These are phyloP conservation scores for Antheraea mylitta DNA, from an alignment of 1,140 invertebrate genomes.

Conservation along the genomic window DNA sequence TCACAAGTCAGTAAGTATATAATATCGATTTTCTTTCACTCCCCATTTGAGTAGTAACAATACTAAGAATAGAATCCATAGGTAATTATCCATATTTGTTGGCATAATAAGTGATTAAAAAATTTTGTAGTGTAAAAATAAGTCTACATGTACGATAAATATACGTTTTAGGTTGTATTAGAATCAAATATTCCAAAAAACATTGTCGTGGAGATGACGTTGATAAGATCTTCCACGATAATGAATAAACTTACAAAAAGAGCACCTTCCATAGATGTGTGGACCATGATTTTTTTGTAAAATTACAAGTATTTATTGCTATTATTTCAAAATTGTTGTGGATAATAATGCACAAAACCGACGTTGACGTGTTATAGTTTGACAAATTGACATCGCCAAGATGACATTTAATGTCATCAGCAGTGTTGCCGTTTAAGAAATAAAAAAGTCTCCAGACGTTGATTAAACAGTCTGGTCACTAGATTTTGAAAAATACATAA, in stretches of 20 bases:
- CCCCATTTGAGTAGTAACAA: too few species aligned
- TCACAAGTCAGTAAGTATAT: too few species aligned
- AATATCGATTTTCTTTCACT: too few species aligned
- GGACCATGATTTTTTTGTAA: conserved; percentile 42
- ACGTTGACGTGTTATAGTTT: conserved; percentile 33
- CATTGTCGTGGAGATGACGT: neutral
- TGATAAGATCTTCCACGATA: neutral
- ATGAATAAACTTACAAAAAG: conserved; percentile 64
- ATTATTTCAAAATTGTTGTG: neutral
- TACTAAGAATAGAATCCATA: too few species aligned
- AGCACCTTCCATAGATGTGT: conserved; percentile 71
- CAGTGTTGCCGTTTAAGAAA: too few species aligned
- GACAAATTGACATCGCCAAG: neutral
- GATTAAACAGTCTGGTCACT: too few species aligned
- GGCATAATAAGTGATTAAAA: too few species aligned
- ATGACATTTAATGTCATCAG: too few species aligned
- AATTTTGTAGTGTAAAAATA: neutral
- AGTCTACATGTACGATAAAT: neutral
- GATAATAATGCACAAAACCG: neutral
- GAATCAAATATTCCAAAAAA: neutral
- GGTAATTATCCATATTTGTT: too few species aligned
- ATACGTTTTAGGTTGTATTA: neutral
- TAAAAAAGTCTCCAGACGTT: too few species aligned
- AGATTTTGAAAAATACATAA: too few species aligned
- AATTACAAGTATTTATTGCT: conserved; percentile 6